A percentile compares a stretch with the other conserved stretches of the same genome.
Conservation (phyloP, 2,113 vertebrate genomes). For the Cynopterus brachyotis region DNA sequence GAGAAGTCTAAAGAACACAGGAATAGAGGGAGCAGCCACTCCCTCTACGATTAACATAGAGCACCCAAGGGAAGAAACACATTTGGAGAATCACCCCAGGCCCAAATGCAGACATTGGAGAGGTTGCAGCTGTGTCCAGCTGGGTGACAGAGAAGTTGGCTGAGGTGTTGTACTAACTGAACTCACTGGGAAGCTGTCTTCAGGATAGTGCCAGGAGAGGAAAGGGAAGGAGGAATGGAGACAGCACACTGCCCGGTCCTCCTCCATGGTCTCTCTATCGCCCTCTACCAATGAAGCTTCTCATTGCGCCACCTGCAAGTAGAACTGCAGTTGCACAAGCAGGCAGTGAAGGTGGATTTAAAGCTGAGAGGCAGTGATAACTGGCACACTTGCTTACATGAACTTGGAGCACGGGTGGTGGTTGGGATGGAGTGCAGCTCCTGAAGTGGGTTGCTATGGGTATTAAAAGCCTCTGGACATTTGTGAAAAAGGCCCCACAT, state of each 20-base stretch:
- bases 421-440: background rate
- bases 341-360: background rate
- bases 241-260: background rate
- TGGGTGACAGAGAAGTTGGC: background rate
- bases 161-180: background rate
- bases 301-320: rapidly evolving
- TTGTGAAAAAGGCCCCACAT: background rate
- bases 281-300: background rate
- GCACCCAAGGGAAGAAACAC: background rate
- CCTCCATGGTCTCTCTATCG: background rate
- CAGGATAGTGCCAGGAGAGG: background rate
- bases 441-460: background rate
- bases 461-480: background rate
- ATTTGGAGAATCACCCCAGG: background rate
- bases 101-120: background rate
- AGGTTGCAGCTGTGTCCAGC: background rate
- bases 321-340: rapidly evolving
- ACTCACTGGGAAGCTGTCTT: background rate
- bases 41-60: background rate
- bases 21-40: background rate
- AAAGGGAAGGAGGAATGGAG: background rate
- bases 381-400: no score
- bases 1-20: background rate
- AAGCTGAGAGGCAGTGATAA: background rate
- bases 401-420: background rate